Percentiles rank a stretch among this genome's conserved stretches.
Evolutionary conservation across 1,140 invertebrate genomes (phyloP).

Genomic region (Apis dorsata): DNA sequence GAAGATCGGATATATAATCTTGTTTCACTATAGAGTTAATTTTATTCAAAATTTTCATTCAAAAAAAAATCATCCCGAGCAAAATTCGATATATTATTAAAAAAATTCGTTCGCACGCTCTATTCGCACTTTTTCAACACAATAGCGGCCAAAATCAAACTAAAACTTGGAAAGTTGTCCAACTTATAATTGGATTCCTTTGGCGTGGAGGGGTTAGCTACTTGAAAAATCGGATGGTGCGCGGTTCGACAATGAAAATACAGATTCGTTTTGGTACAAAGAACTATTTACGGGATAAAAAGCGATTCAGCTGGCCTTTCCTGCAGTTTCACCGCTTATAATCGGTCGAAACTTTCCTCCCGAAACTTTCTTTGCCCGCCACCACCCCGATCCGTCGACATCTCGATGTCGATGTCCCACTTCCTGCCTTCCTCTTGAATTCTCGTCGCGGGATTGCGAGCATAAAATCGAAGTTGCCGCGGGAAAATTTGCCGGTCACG

Average conservation of each 20-base stretch:
- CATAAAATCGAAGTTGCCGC: neutral
- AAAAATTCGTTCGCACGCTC: neutral
- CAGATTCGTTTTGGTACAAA: constrained; percentile 40
- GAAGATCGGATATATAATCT: no score
- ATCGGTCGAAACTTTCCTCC: constrained; percentile 24
- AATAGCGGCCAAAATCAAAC: neutral
- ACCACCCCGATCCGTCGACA: constrained; percentile 47
- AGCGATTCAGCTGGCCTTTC: constrained; percentile 20
- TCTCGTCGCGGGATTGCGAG: neutral
- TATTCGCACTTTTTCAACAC: neutral
- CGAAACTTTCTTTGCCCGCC: constrained; percentile 42
- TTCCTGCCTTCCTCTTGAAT: constrained; percentile 19
- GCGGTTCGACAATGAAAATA: constrained; percentile 44
- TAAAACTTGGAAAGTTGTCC: constrained; percentile 17
- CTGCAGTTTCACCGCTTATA: constrained; percentile 27
- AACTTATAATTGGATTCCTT: constrained; percentile 61
- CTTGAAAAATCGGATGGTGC: neutral
- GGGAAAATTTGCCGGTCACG: neutral
- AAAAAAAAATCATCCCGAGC: no score
- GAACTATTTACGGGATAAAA: constrained; percentile 43
- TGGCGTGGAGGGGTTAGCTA: neutral
- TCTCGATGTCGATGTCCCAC: constrained; percentile 42
- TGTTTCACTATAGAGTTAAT: no score
- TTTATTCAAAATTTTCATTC: no score
- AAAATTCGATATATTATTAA: no score